Base-by-base conservation (phyloP, 2,113 vertebrate species). In the Upupa epops region DNA sequence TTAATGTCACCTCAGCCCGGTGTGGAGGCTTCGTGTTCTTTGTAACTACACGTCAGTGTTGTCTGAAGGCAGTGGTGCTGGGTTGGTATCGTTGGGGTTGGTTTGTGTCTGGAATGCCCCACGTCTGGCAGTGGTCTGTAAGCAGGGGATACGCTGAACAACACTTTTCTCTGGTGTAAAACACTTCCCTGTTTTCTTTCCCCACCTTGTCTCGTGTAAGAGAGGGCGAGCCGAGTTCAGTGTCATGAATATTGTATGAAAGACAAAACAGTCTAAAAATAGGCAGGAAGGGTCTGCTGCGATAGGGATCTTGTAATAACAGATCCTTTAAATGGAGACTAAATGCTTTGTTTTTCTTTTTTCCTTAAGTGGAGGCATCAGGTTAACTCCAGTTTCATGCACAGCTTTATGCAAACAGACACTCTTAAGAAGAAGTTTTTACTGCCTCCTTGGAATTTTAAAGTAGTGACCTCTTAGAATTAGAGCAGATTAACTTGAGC, bases 401-500 rank as follows among this genome's bases (percentile, higher is more conserved):
- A 90, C 7, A 8, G 82, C 68, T 91, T 93, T 88, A 96, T 95
- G 91, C 92, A 94, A 95, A 94, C 88, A 59, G 58, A 58, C 80
- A 49, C 19, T 81, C 81, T 93, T 85, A 60, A 88, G 89, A 93
- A 77, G 87, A 80, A 88, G 69, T 96, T 96, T 93, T 92, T 42
- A 73, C 66, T 82, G 63, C 76, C 91, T 94, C 90, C 74, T 90
- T 96, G 91, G 92, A 91, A 93, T 86, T 76, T 78, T 89, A 64
- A 91, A 96, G 63, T 60, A 74, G 73, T 92, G 85, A 80, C 92
- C 76, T 95, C 79, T 92, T 94, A 89, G 95, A 91, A 95, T 95
- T 93, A 93, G 88, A 95, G 90, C 83, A 69, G 94, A 96, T 96
- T 96, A 96, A 91, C 69, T 49, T 13, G 59, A 85, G 95, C 83